Evolutionary conservation across 1,140 invertebrate genomes (phyloP).

Genomic region (Cotesia glomerata): DNA sequence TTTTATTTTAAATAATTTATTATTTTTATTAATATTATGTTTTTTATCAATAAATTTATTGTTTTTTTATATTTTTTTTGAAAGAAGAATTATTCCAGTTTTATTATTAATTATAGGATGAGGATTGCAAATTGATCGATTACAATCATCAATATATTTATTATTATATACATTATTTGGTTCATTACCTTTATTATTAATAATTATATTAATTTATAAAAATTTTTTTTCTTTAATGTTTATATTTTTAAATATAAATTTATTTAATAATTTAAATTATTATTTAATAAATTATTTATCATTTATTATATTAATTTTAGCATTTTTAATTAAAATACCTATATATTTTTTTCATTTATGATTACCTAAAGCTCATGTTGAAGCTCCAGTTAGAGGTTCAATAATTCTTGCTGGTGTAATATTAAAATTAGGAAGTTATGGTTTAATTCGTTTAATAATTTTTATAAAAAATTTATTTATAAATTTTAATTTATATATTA

Average conservation of each 20-base stretch:
- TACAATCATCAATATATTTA: conserved; percentile 67
- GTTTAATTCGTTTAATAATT: conserved; percentile 65
- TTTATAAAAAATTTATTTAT: conserved; percentile 56
- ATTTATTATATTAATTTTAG: conserved; percentile 64
- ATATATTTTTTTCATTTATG: conserved; percentile 75
- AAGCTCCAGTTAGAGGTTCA: conserved; percentile 72
- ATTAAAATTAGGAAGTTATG: conserved; percentile 73
- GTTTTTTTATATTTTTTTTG: conserved; percentile 64
- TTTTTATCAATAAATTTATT: neutral
- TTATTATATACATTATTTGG: conserved; percentile 70
- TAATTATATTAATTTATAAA: conserved; percentile 36
- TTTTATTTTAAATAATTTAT: no score
- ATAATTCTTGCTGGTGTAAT: conserved; percentile 75
- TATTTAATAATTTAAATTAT: conserved; percentile 51
- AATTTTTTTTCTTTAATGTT: conserved; percentile 45
- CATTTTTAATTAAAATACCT: conserved; percentile 75
- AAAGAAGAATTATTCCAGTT: conserved; percentile 44
- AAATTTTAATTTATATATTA: conserved; percentile 59
- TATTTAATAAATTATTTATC: conserved; percentile 56
- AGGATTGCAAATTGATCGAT: conserved; percentile 68
- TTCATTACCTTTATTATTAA: conserved; percentile 65
- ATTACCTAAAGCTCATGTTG: conserved; percentile 76
- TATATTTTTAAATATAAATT: conserved; percentile 58
- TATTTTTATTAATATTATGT: no score
- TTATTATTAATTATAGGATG: conserved; percentile 70